Base-by-base conservation (phyloP, 2,888 invertebrate genomes). In the Rhagophthalmus giganteus region DNA sequence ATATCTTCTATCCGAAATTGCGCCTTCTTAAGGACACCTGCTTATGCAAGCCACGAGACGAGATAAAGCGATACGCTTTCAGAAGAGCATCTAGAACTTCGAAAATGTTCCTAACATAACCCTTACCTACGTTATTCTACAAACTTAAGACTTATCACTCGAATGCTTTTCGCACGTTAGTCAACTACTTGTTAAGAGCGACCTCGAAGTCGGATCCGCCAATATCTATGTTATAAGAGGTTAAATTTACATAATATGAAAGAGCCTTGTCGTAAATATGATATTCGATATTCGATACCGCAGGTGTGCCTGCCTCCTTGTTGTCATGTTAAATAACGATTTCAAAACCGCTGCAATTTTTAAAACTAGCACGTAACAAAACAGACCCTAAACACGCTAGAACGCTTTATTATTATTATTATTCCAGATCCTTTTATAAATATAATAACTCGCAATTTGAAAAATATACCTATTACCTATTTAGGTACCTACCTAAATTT, bases 1-100 rank as follows among this genome's bases (percentile, higher is more conserved):
- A 67, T 66, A 67, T 65, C 62, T 57, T 55, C 40, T 35, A 50
- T 44, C 49, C 52, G 39, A 55, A 55, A 55, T 55, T 48, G 55
- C 55, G 47, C 44, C 44, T 44, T 48, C 52, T 55, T 52, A 48
- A 52, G 47, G 52, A 52, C 52, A 55, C 55, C 55, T 61, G 52
- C 52, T 52, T 52, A 52, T 52, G 52, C 52, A 52, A 52, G 40
- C 45, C 46, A 40, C 31, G 41, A 42, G 31, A 50, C 42, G 26
- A 40, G 45, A 52, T 52, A 52, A 52, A 46, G 39, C 40, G 52
- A 40, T 52, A 52, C 30, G 46, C 52, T 52, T 51, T 52, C 41
- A 52, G 51, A 33, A 34, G 34, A 13, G 31, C 27, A 32, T 50
- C 35, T 46, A 40, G 40, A 52, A 46, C 46, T 52, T 46, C 16